Evolutionary conservation across 2,888 invertebrate genomes (phyloP).

Genomic region (Balanococcus diminutus): DNA sequence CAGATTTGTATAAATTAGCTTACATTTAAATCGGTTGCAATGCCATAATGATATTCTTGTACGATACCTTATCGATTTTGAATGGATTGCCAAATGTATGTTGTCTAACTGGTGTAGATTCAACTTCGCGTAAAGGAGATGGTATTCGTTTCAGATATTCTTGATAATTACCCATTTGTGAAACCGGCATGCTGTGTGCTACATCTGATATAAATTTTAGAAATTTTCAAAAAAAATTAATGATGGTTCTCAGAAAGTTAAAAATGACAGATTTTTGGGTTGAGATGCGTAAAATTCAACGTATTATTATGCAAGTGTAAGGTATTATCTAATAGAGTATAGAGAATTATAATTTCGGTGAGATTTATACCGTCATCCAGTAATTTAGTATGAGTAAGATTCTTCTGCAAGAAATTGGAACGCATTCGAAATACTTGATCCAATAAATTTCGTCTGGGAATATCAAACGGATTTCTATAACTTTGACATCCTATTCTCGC

Average conservation of each 20-base stretch:
- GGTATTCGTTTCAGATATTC: slow-evolving; percentile 95
- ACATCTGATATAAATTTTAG: slow-evolving; percentile 68
- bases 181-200: slow-evolving; percentile 92
- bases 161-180: slow-evolving; percentile 99
- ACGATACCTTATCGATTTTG: slow-evolving; percentile 89
- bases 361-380: slow-evolving; percentile 72
- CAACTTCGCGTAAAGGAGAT: slow-evolving; percentile 90
- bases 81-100: slow-evolving; percentile 99
- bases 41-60: too few species aligned
- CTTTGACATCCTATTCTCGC: slow-evolving; percentile 68
- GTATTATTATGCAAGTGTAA: not conserved
- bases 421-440: slow-evolving; percentile 95
- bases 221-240: not conserved
- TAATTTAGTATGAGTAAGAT: slow-evolving; percentile 74
- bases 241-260: not conserved
- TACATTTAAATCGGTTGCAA: not conserved
- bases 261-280: not conserved
- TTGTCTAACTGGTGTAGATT: slow-evolving; percentile 90
- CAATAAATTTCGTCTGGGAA: slow-evolving; percentile 83
- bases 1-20: not conserved
- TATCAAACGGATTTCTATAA: slow-evolving; percentile 94
- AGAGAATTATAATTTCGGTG: not conserved
- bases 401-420: slow-evolving; percentile 86
- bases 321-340: not conserved
- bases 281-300: too few species aligned